A percentile compares a stretch with the other conserved stretches of the same genome.
phyloP scores from a whole-genome alignment of 1,140 invertebrate species.

The Drosophila rhopaloa region DNA sequence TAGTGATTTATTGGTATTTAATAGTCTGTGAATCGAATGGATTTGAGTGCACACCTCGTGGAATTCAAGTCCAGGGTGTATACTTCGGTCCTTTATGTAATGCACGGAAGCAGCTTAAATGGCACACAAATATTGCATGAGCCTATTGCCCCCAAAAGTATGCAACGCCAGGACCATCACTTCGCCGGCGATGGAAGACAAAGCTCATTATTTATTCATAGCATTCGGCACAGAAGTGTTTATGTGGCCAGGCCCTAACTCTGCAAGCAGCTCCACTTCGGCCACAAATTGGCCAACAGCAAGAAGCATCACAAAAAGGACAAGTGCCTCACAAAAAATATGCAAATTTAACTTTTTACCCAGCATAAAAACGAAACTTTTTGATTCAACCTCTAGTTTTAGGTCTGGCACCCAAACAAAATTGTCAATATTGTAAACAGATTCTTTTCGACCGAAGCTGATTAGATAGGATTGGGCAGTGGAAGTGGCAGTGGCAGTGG shows the following conservation, averaged over 20 bases:
- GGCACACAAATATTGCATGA: conserved; percentile 63
- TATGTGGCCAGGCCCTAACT: conserved; percentile 58
- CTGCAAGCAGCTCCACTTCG: conserved; percentile 28
- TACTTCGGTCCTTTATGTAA: conserved; percentile 4
- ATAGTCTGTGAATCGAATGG: conserved; percentile 3
- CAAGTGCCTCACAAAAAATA: conserved; percentile 51
- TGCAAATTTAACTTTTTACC: conserved; percentile 72
- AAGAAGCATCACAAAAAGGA: conserved; percentile 52
- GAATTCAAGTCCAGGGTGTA: conserved; percentile 5
- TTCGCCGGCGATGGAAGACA: conserved; percentile 44
- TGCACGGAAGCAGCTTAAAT: conserved; percentile 48
- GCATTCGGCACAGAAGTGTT: conserved; percentile 77
- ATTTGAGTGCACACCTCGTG: not conserved
- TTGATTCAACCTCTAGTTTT: conserved; percentile 38
- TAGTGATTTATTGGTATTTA: conserved; percentile 28
- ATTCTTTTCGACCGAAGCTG: conserved; percentile 71
- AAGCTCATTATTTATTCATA: conserved; percentile 79
- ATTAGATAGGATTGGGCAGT: conserved; percentile 62
- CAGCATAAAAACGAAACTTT: conserved; percentile 74
- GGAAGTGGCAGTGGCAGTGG: too few species aligned
- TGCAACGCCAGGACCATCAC: conserved; percentile 49
- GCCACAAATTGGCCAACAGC: conserved; percentile 68
- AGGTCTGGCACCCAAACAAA: conserved; percentile 37
- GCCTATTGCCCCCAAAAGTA: conserved; percentile 43
- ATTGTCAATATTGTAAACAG: conserved; percentile 81